phyloP scores from a whole-genome alignment of 2,113 vertebrate genomes.

The Psephotus haematonotus region DNA sequence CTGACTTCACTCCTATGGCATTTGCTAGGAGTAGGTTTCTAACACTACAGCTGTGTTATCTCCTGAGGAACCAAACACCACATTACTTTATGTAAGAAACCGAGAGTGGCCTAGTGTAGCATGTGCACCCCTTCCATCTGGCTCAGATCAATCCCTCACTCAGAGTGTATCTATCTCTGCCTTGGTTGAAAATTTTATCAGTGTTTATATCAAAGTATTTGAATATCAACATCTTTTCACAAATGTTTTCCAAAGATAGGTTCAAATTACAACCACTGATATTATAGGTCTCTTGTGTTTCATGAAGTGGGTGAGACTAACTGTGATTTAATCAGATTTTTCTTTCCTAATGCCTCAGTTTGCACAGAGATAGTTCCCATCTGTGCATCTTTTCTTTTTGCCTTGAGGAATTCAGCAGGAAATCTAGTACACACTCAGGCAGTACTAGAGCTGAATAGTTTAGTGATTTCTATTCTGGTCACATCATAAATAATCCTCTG shows the following conservation, averaged over 20 bases:
- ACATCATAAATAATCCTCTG: constrained; percentile 42
- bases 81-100: not conserved
- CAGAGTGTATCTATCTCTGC: not conserved
- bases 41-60: not conserved
- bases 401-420: constrained; percentile 25
- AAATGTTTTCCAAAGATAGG: not conserved
- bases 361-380: not conserved
- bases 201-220: not conserved
- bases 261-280: not conserved
- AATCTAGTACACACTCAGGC: not conserved
- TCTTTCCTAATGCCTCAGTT: not conserved
- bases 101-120: not conserved
- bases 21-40: not conserved
- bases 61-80: not conserved
- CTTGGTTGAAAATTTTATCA: not conserved
- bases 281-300: not conserved
- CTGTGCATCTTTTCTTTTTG: constrained; percentile 24
- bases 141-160: not conserved
- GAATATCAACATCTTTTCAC: not conserved
- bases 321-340: constrained; percentile 8
- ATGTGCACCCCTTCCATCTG: not conserved
- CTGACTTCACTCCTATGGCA: not conserved
- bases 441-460: not conserved
- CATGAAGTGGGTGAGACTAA: not conserved
- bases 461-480: constrained; percentile 40